phyloP scores from a whole-genome alignment of 2,113 vertebrate genomes.

The Megaceryle maxima region DNA sequence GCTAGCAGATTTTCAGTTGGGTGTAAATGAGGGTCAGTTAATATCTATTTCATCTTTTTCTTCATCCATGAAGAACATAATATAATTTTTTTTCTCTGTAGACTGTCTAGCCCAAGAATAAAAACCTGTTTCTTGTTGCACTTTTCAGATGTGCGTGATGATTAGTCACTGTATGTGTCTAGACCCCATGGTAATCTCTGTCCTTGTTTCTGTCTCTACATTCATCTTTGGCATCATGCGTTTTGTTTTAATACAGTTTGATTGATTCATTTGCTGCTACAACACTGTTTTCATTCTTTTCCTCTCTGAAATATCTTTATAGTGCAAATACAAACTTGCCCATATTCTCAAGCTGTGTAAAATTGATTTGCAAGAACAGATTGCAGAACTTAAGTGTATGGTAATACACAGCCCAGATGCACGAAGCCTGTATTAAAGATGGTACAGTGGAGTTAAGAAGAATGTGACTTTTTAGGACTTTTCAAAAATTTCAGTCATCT shows the following conservation, averaged over 20 bases:
- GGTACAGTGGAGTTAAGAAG: neutral
- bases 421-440: neutral
- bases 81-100: slow-evolving; percentile 30
- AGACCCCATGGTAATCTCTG: slow-evolving; percentile 64
- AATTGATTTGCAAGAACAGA: slow-evolving; percentile 59
- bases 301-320: slow-evolving; percentile 18
- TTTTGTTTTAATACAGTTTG: slow-evolving; percentile 52
- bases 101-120: slow-evolving; percentile 12
- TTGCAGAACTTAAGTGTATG: slow-evolving; percentile 35
- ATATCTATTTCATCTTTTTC: slow-evolving; percentile 31
- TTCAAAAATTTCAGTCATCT: neutral
- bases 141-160: slow-evolving; percentile 19
- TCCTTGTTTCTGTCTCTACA: slow-evolving; percentile 50
- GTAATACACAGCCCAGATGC: neutral
- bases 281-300: slow-evolving; percentile 43
- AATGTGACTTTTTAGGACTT: neutral
- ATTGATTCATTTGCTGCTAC: slow-evolving; percentile 60
- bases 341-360: slow-evolving; percentile 20
- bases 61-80: neutral
- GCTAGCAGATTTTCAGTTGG: neutral
- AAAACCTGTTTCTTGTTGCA: neutral
- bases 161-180: slow-evolving; percentile 61
- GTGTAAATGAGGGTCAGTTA: slow-evolving; percentile 7
- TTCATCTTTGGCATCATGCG: slow-evolving; percentile 57
- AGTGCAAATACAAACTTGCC: slow-evolving; percentile 43